These are phyloP conservation scores for Lytechinus pictus DNA, from an alignment of 35 echinoderm and acorn worm genomes.

Conservation along the genomic window DNA sequence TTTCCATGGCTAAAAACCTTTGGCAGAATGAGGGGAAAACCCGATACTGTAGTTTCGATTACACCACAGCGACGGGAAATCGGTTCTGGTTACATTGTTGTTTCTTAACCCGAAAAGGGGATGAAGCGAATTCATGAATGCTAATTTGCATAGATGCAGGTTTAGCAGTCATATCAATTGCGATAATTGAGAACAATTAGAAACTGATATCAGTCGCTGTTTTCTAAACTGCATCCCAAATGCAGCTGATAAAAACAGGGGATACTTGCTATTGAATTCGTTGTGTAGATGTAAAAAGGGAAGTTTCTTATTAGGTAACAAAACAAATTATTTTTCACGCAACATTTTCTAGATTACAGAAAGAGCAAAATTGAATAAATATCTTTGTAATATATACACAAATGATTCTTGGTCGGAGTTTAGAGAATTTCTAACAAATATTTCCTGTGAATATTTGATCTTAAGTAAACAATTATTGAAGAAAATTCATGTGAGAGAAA, in stretches of 20 bases:
- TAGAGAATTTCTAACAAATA: background rate
- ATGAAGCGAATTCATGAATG: slow-evolving; percentile 21
- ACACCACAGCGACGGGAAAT: background rate
- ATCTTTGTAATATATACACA: background rate
- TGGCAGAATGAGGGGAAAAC: background rate
- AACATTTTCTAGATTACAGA: background rate
- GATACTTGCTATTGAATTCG: background rate
- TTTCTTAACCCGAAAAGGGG: slow-evolving; percentile 5
- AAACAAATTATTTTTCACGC: background rate
- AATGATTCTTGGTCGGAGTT: background rate
- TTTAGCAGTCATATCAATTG: slow-evolving; percentile 40
- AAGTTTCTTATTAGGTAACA: background rate
- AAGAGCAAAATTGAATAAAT: background rate
- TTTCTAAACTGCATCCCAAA: background rate
- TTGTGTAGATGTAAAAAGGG: background rate
- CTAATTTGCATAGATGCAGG: slow-evolving; percentile 22
- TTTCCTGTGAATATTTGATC: too few species aligned
- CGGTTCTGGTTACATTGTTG: background rate
- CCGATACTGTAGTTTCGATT: slow-evolving; percentile 25
- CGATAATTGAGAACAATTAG: slow-evolving; percentile 35
- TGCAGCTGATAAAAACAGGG: background rate
- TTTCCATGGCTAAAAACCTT: background rate
- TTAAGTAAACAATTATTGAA: too few species aligned
- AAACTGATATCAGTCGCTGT: background rate
- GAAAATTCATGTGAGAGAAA: too few species aligned